Evolutionary conservation across 2,113 vertebrate genomes (phyloP), one percentile per base, ranked within the genome.

Genomic region (Lota lota): DNA sequence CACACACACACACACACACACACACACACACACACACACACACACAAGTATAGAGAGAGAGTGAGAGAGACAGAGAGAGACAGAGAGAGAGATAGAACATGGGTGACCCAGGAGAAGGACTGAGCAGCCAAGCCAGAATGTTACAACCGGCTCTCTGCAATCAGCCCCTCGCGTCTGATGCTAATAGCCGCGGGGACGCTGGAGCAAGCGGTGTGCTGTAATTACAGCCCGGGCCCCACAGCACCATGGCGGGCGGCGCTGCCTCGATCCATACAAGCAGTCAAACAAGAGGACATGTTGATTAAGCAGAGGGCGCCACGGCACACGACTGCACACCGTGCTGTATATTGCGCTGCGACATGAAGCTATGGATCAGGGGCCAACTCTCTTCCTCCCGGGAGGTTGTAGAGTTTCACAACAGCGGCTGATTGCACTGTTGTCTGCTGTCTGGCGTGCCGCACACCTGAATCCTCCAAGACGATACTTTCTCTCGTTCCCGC

Each of bases 121-220:
- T 47, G 40, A 47, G 40, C 40, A 47, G 40, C 40, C 28, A 33
- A 47, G 40, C 40, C 40, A 14, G 40, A 11, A 8, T 47, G 40
- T 8, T 12, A 12, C 40, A 47, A 47, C 40, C 40, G 2, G 40
- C 40, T 47, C 40, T 81, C 88, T 83, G 82, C 84, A 90, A 88
- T 88, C 88, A 90, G 85, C 72, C 81, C 65, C 60, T 80, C 78
- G 66, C 78, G 69, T 79, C 86, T 83, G 83, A 88, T 89, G 78
- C 80, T 89, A 90, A 90, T 90, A 87, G 86, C 82, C 77, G 79
- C 22, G 76, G 79, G 72, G 83, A 79, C 85, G 88, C 91, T 88
- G 89, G 84, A 88, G 82, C 79, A 72, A 78, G 84, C 79, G 81
- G 78, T 83, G 64, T 50, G 14, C 79, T 88, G 75, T 91, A 91